These are phyloP conservation scores for Enteromius viviparus DNA, from an alignment of 2,797 vertebrate genomes.

Conservation along the genomic window DNA sequence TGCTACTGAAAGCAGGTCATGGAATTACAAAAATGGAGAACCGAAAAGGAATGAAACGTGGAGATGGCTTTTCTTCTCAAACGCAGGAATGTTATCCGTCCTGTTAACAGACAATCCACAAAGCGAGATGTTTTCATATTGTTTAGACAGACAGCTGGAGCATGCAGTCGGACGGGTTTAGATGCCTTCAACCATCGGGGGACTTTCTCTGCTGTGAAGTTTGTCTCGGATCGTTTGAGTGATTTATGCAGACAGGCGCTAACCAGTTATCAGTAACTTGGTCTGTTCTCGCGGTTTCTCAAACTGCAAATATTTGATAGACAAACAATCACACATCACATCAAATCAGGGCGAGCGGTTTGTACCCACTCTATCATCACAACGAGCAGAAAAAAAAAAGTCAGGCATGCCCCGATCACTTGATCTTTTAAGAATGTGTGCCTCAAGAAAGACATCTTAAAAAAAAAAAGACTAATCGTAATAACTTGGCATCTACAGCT, in stretches of 20 bases:
- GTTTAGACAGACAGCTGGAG: neutral
- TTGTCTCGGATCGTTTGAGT: neutral
- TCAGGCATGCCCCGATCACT: neutral
- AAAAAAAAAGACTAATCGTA: neutral
- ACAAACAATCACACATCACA: constrained; percentile 4
- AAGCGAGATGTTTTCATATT: constrained; percentile 41
- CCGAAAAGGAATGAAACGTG: neutral
- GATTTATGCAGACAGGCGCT: neutral
- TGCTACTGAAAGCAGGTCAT: neutral
- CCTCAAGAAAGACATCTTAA: neutral
- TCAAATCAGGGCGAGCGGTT: neutral
- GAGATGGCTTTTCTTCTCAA: neutral
- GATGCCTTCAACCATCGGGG: neutral
- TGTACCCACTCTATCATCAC: neutral
- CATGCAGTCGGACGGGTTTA: constrained; percentile 22
- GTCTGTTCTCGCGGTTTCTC: neutral
- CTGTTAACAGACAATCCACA: constrained; percentile 36
- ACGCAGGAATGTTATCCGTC: constrained; percentile 53
- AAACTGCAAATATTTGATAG: constrained; percentile 10
- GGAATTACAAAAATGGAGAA: constrained; percentile 4
- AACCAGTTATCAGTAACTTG: neutral
- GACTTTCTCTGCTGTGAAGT: neutral
- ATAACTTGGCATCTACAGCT: neutral
- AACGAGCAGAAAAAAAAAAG: neutral
- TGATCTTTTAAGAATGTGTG: constrained; percentile 11